Conservation (phyloP, 2,888 invertebrate genomes). For the Aleiodes testaceus region DNA sequence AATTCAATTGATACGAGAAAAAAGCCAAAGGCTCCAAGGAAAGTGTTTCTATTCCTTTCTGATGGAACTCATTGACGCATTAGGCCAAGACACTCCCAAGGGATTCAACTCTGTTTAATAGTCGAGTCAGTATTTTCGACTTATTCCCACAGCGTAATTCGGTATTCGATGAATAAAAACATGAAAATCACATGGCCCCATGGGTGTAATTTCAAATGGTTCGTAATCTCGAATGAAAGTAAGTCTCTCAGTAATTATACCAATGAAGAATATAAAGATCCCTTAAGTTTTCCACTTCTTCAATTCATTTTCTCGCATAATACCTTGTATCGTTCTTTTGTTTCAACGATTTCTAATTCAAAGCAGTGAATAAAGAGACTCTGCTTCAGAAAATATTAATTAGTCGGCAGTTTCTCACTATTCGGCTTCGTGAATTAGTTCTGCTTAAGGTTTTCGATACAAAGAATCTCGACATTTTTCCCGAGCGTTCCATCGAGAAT, state of each 20-base stretch:
- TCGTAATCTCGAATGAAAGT: slow-evolving; percentile 20
- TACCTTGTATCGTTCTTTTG: background rate
- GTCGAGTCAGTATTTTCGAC: slow-evolving; percentile 24
- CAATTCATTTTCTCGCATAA: background rate
- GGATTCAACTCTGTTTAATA: slow-evolving; percentile 15
- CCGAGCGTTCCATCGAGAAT: background rate
- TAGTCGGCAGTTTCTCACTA: slow-evolving; percentile 6
- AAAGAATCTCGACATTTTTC: slow-evolving; percentile 11
- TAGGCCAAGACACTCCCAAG: background rate
- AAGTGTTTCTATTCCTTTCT: background rate
- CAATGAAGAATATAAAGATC: background rate
- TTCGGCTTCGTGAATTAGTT: slow-evolving; percentile 2
- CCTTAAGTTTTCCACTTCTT: background rate
- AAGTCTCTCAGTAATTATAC: slow-evolving; percentile 23
- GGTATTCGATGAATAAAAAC: slow-evolving; percentile 34
- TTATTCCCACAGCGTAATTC: slow-evolving; percentile 7
- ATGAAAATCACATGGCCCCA: slow-evolving; percentile 9
- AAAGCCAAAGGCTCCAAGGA: background rate
- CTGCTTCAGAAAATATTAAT: slow-evolving; percentile 9
- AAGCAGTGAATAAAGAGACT: background rate
- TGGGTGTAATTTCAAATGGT: slow-evolving; percentile 8
- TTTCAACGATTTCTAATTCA: slow-evolving; percentile 10
- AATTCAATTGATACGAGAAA: background rate
- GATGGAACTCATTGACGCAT: slow-evolving; percentile 21
- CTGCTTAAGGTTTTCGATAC: background rate